phyloP scores from a whole-genome alignment of 2,797 vertebrate genomes.

The Fistularia tabacaria region DNA sequence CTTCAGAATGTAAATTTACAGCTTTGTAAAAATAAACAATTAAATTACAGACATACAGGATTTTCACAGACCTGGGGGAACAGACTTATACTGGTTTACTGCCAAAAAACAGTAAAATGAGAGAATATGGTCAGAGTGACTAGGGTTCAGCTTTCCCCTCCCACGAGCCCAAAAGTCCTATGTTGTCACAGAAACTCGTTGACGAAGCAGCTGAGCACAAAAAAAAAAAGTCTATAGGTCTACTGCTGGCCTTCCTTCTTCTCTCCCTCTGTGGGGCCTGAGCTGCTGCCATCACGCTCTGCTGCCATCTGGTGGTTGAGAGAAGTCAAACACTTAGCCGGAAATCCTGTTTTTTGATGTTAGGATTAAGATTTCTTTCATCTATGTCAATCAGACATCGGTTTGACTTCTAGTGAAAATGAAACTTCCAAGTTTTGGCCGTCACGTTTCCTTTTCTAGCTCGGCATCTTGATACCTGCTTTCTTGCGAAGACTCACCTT shows the following conservation, averaged over 20 bases:
- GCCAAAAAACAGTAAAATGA: constrained; percentile 88
- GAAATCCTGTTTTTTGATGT: too few species aligned
- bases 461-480: too few species aligned
- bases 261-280: constrained; percentile 77
- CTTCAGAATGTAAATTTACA: constrained; percentile 43
- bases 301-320: constrained; percentile 86
- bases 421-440: too few species aligned
- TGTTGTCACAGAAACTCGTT: constrained; percentile 34
- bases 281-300: constrained; percentile 79
- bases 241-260: constrained; percentile 94
- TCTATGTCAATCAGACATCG: too few species aligned
- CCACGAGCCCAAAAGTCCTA: constrained; percentile 48
- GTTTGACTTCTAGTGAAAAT: too few species aligned
- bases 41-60: constrained; percentile 54
- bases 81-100: constrained; percentile 79
- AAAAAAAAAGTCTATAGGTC: background rate
- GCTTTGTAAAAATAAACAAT: constrained; percentile 43
- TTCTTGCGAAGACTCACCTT: constrained; percentile 77
- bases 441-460: too few species aligned
- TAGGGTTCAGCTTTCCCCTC: constrained; percentile 69
- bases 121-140: constrained; percentile 70
- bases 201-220: constrained; percentile 64
- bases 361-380: too few species aligned
- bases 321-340: background rate
- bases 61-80: constrained; percentile 17